These are phyloP conservation scores for Gonatopus flavifemur DNA, from an alignment of 1,140 invertebrate genomes.

Conservation along the genomic window DNA sequence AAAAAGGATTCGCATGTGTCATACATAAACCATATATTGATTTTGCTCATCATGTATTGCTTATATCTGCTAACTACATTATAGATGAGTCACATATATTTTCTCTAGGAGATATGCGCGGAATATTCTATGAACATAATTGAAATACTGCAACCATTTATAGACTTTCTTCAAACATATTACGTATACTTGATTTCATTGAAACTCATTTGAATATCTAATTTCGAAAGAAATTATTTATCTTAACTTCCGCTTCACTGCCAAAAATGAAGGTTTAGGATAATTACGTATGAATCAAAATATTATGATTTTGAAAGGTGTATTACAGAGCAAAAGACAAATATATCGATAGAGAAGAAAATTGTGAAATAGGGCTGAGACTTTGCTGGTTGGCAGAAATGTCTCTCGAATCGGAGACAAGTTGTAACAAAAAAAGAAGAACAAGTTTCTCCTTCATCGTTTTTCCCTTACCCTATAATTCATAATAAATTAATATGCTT, in stretches of 20 bases:
- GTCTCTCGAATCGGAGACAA: slow-evolving; percentile 34
- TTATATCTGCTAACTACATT: no score
- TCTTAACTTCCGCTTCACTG: slow-evolving; percentile 41
- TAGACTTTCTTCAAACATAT: no score
- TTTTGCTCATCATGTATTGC: no score
- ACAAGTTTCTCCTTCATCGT: slow-evolving; percentile 31
- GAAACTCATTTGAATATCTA: no score
- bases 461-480: slow-evolving; percentile 24
- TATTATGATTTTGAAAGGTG: not conserved
- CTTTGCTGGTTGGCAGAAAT: slow-evolving; percentile 30
- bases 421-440: slow-evolving; percentile 26
- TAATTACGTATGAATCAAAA: not conserved
- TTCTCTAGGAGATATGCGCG: no score
- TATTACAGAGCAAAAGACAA: not conserved
- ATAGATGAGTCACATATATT: no score
- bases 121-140: no score
- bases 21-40: no score
- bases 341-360: slow-evolving; percentile 18
- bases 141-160: no score
- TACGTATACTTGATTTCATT: no score
- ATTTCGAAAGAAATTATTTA: no score
- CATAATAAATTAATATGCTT: slow-evolving; percentile 35
- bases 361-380: slow-evolving; percentile 31
- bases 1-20: no score
- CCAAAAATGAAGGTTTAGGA: slow-evolving; percentile 8